Conservation (phyloP, 2,113 vertebrate species). For the Urocolius indicus region DNA sequence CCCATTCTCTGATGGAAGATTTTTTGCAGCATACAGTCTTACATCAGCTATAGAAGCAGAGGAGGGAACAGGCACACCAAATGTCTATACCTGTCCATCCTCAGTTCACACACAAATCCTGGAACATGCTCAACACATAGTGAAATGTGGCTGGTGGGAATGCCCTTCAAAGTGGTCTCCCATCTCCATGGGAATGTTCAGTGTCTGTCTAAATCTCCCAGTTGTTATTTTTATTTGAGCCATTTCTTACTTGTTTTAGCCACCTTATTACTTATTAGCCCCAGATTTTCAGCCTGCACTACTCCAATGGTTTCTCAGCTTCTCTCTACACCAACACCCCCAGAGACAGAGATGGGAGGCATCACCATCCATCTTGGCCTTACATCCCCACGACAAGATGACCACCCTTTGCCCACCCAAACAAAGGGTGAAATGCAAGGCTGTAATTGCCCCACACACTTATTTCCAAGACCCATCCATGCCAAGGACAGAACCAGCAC, state of each 20-base stretch:
- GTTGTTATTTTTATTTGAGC: not conserved
- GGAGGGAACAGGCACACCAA: not conserved
- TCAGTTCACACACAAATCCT: not conserved
- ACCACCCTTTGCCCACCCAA: not conserved
- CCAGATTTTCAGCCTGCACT: not conserved
- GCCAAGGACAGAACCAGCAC: not conserved
- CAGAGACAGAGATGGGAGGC: not conserved
- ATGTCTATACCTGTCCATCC: not conserved
- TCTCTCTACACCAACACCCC: not conserved
- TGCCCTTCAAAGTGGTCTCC: not conserved
- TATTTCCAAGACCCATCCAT: fast-evolving
- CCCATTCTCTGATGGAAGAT: not conserved
- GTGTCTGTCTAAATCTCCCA: not conserved
- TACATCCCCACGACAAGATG: too few species aligned
- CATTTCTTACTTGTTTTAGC: not conserved
- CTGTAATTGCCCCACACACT: fast-evolving
- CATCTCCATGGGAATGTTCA: fast-evolving
- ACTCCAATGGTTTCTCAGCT: not conserved
- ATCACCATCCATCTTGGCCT: not conserved
- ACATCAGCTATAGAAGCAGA: fast-evolving
- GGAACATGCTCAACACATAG: not conserved
- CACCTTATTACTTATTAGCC: too few species aligned
- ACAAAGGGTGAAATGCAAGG: not conserved
- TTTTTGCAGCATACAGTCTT: not conserved
- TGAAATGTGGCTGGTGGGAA: too few species aligned